phyloP scores from a whole-genome alignment of 2,888 invertebrate genomes.

The Leptothorax acervorum region DNA sequence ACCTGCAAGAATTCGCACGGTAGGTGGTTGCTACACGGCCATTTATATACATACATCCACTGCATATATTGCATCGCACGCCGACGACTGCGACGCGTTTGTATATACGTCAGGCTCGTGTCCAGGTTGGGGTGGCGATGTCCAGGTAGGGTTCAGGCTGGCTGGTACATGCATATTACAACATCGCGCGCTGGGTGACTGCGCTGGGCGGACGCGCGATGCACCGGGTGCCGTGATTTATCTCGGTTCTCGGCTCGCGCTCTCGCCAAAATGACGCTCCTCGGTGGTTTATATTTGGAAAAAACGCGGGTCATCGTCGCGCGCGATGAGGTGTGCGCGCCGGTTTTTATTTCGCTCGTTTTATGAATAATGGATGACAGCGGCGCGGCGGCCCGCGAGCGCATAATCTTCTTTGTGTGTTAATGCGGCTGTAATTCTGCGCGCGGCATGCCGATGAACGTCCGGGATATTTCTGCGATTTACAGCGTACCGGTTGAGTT shows the following conservation, averaged over 20 bases:
- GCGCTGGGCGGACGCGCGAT: constrained; percentile 30
- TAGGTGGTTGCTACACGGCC: constrained; percentile 69
- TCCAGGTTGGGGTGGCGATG: constrained; percentile 19
- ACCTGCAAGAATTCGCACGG: constrained; percentile 77
- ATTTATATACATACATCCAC: constrained; percentile 62
- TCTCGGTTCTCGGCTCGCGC: constrained; percentile 37
- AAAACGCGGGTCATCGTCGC: constrained; percentile 47
- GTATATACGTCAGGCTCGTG: constrained; percentile 59
- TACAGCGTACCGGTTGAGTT: background rate
- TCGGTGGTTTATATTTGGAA: constrained; percentile 31
- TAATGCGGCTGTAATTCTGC: constrained; percentile 53
- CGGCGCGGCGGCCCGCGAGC: constrained; percentile 42
- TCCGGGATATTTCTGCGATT: constrained; percentile 39
- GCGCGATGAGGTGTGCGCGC: constrained; percentile 43
- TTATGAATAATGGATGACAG: constrained; percentile 54
- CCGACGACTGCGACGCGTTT: constrained; percentile 65
- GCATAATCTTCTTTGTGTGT: constrained; percentile 53
- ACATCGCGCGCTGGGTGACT: constrained; percentile 51
- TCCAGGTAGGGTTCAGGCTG: constrained; percentile 34
- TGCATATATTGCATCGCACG: constrained; percentile 64
- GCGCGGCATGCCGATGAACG: constrained; percentile 49
- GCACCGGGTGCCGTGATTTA: constrained; percentile 53
- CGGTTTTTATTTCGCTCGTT: constrained; percentile 45
- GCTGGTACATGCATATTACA: constrained; percentile 70
- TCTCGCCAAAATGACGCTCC: constrained; percentile 38